Evolutionary conservation across 2,888 invertebrate genomes (phyloP).

Genomic region (Leucophenga maculata): DNA sequence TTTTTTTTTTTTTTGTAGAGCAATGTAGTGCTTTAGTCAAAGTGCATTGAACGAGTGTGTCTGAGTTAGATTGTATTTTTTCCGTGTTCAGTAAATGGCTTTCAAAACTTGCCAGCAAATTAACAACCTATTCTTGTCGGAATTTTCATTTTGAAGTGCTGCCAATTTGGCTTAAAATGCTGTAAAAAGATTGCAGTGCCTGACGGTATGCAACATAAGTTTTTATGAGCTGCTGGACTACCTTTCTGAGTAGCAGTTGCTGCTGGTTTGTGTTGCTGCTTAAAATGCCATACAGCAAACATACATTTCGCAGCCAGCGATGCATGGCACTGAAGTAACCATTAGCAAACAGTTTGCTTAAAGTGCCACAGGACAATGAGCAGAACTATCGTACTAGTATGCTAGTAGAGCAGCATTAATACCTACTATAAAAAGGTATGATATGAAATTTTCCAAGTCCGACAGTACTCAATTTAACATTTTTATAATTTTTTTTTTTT

Average conservation of each 20-base stretch:
- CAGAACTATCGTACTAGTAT: background rate
- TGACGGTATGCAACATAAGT: slow-evolving; percentile 6
- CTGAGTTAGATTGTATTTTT: no score
- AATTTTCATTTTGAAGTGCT: background rate
- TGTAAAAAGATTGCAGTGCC: no score
- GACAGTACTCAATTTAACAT: no score
- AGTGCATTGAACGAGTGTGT: no score
- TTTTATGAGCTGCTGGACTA: background rate
- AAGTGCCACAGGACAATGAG: slow-evolving; percentile 24
- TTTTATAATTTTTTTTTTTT: no score
- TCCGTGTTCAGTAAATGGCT: no score
- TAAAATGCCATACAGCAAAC: background rate
- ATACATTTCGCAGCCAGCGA: background rate
- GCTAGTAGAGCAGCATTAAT: background rate
- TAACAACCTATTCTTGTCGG: background rate
- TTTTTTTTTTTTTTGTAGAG: no score
- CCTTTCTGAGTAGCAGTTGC: no score
- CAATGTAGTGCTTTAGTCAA: no score
- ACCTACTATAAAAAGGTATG: background rate
- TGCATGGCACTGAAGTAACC: slow-evolving; percentile 37
- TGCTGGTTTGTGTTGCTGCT: background rate
- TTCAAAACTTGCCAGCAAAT: no score
- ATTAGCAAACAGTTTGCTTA: slow-evolving; percentile 50
- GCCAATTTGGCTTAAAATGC: slow-evolving; percentile 11
- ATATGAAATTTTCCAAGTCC: background rate